Evolutionary conservation across 1,140 invertebrate genomes (phyloP), one percentile per base, ranked within the genome.

Genomic region (Homalodisca vitripennis): DNA sequence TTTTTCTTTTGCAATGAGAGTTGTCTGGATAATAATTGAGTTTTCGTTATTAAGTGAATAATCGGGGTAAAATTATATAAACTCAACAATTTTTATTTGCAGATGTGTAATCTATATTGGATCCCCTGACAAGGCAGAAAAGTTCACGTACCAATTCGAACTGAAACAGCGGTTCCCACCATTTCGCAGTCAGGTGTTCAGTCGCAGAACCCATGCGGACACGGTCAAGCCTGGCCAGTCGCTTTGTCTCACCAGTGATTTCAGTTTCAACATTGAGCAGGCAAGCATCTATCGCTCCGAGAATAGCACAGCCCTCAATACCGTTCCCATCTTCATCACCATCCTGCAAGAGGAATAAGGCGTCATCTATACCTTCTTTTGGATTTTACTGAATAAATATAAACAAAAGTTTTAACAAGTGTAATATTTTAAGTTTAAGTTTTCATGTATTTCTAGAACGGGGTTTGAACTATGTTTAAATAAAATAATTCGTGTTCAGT

Each of bases 201-300:
- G 48, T 26, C 55, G 55, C 26, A 60, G 22, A 24, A 60, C 55
- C n/a, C 55, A 60, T 27, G 55, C 24, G 27, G 55, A 60, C 55
- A 60, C 55, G 29, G 14, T 60, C 2, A 60, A 30, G 55, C 55
- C 14, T 6, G 24, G 27, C 14, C 55, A 60, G 26, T 26, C 55
- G 26, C 26, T 60, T 22, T 60, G 55, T 60, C 26, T 60, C 3
- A 13, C 22, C 6, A 24, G 29, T 60, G 55, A 60, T 26, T 60
- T 60, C 55, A 60, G 55, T 26, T 27, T 60, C 55, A 60, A 60
- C 55, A 60, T 60, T 27, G 55, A 60, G 22, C 26, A 27, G 55
- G 55, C 55, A 10, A 13, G 29, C 3, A 22, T 60, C 10, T 60
- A 60, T 26, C 22, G 55, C 26, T 26, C 55, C 29, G 14, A 13